phyloP scores from a whole-genome alignment of 2,113 vertebrate species.

The Corythornis cristatus region DNA sequence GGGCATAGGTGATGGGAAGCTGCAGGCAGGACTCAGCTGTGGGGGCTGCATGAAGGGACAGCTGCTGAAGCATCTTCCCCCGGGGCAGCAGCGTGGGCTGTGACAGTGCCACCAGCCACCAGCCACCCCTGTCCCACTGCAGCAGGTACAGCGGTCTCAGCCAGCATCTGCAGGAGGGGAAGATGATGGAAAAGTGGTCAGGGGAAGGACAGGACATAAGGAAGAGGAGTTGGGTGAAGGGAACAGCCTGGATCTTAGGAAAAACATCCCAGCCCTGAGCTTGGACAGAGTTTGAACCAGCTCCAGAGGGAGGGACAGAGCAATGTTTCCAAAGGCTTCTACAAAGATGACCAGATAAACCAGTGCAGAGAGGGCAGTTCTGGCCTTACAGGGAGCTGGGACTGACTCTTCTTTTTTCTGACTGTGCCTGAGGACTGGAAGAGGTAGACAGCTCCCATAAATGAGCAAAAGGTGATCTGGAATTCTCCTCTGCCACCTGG shows the following conservation, averaged over 20 bases:
- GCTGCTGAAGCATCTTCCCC: not conserved
- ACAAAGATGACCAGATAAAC: not conserved
- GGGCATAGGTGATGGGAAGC: not conserved
- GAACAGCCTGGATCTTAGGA: not conserved
- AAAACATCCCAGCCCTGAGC: not conserved
- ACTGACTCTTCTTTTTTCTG: not conserved
- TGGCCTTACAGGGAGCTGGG: not conserved
- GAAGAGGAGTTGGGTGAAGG: not conserved
- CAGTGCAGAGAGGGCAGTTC: not conserved
- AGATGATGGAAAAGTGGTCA: not conserved
- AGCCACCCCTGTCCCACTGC: not conserved
- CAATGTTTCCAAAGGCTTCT: not conserved
- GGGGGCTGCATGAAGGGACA: not conserved
- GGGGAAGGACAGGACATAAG: not conserved
- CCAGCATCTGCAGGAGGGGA: not conserved
- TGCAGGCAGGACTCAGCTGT: rapidly evolving
- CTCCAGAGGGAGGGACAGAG: not conserved
- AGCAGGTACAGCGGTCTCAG: rapidly evolving
- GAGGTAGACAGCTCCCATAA: not conserved
- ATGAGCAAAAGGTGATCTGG: not conserved
- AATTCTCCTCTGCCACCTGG: not conserved
- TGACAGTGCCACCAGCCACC: not conserved
- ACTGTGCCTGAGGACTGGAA: not conserved
- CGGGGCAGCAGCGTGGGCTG: not conserved
- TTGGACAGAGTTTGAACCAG: not conserved